Percentiles rank a stretch among this genome's conserved stretches.
Evolutionary conservation across 2,113 vertebrate genomes (phyloP).

Genomic region (Saimiri boliviensis): DNA sequence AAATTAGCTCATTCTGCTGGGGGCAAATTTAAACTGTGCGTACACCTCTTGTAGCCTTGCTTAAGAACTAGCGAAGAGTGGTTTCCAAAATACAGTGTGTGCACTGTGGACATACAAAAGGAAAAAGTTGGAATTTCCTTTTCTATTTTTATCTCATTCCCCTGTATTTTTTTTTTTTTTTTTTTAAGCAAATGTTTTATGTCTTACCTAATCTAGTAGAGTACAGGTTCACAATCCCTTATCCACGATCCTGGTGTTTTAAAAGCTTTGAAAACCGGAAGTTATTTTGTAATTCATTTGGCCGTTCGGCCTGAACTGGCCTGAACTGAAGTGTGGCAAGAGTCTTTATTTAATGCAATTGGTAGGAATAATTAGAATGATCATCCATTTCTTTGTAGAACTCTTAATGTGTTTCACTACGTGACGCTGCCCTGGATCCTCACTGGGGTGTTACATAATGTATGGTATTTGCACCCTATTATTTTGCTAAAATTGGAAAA

Average conservation of each 20-base stretch:
- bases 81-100: not conserved
- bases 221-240: not conserved
- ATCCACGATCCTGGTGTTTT: not conserved
- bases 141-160: not conserved
- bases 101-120: not conserved
- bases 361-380: not conserved
- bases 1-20: not conserved
- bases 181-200: not conserved
- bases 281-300: not conserved
- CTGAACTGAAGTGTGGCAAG: not conserved
- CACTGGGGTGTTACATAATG: accelerated
- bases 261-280: not conserved
- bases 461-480: accelerated
- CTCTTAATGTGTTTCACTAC: not conserved
- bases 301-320: not conserved
- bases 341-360: not conserved
- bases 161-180: not conserved
- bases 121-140: not conserved
- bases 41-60: too few relatives aligned
- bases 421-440: not conserved
- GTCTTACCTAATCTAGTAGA: too few relatives aligned
- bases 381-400: not conserved
- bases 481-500: not conserved
- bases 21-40: not conserved
- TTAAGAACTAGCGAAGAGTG: accelerated